Base-by-base conservation (phyloP, 2,113 vertebrate genomes). In the Erythrocercus mccallii region DNA sequence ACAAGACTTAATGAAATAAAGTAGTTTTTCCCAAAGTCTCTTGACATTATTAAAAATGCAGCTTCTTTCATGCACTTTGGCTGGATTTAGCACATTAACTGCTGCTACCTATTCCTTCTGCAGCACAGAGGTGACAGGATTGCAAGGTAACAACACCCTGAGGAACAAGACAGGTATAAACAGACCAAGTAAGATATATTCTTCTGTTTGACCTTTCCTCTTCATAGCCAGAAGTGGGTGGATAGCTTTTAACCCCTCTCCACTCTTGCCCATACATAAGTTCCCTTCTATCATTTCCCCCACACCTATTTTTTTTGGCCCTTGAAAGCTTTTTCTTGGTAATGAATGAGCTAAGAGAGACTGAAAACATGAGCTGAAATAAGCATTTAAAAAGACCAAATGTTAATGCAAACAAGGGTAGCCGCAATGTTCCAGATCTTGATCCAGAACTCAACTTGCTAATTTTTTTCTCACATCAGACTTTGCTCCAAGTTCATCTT, bases 251-350 rank as follows among this genome's bases (percentile, higher is more conserved):
- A 51, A 76, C 14, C 6, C 9, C 28, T 42, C 27, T 83, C 20
- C 1, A 2, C 11, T 61, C 27, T 30, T 64, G 5, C 10, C 23
- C 7, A 24, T 42, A 57, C 37, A 0, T 8, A 57, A 53, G 2
- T 25, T 84, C 20, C 31, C 12, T 73, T 62, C 25, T 5, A 45
- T 20, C 3, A 33, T 31, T 33, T 12, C 7, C 6, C 18, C 3
- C 1, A 2, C 1, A 2, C 3, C 5, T 31, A 9, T 21, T 28
- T 12, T 12, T 35, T 24, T 66, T 28, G 47, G 1, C 6, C 37
- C 12, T 61, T 62, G 23, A 28, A 80, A 57, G 5, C 30, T 22
- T 47, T 66, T 64, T 56, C 10, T 31, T 57, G 19, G 31, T 65
- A 8, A 82, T 57, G 20, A 68, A 81, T 15, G 37, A 65, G 12